These are phyloP conservation scores for Cremastobaeus sp. DNA, from an alignment of 2,888 invertebrate species.

Conservation along the genomic window DNA sequence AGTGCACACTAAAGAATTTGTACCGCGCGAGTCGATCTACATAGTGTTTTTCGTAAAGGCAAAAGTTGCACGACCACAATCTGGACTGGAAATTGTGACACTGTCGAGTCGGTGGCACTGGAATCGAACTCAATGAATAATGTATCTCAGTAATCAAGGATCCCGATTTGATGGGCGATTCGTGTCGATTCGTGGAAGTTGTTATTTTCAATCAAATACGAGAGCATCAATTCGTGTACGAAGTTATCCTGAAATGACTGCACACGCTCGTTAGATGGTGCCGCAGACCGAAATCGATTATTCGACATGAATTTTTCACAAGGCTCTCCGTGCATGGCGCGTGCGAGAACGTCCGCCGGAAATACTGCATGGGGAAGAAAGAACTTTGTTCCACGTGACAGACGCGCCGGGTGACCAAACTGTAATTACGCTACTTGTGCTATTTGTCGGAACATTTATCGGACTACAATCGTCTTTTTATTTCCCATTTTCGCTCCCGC, in stretches of 20 bases:
- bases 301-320: conserved; percentile 66
- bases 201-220: conserved; percentile 58
- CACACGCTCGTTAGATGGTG: conserved; percentile 57
- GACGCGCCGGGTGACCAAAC: conserved; percentile 54
- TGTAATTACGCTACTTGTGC: conserved; percentile 54
- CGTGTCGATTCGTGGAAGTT: conserved; percentile 54
- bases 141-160: conserved; percentile 42
- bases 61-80: background rate
- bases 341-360: conserved; percentile 59
- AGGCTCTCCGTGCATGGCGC: conserved; percentile 58
- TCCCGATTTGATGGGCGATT: conserved; percentile 51
- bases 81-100: conserved; percentile 29
- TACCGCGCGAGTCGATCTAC: too few species aligned
- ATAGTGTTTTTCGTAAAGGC: too few species aligned
- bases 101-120: conserved; percentile 46
- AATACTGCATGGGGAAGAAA: conserved; percentile 53
- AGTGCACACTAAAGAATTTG: too few species aligned
- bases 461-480: conserved; percentile 4
- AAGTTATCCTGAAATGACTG: conserved; percentile 60
- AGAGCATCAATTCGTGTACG: conserved; percentile 56
- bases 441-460: conserved; percentile 49
- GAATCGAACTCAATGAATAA: conserved; percentile 56
- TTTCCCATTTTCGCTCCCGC: background rate
- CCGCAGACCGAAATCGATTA: conserved; percentile 65
- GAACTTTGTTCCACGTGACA: conserved; percentile 57